phyloP scores from a whole-genome alignment of 2,113 vertebrate genomes.

The Pholis gunnellus region DNA sequence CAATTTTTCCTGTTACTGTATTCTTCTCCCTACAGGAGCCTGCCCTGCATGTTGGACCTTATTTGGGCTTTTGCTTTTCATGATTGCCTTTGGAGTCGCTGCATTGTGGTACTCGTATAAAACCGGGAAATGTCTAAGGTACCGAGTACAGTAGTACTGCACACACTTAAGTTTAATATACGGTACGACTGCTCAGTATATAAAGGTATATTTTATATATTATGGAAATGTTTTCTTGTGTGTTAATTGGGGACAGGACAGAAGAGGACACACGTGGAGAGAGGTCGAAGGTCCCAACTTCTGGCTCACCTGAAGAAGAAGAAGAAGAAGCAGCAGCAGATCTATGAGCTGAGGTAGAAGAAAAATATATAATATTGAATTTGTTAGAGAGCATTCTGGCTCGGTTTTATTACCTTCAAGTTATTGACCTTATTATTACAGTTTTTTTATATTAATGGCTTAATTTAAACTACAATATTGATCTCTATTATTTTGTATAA shows the following conservation, averaged over 20 bases:
- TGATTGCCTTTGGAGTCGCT: not conserved
- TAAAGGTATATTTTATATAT: not conserved
- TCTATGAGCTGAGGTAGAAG: not conserved
- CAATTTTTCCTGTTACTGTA: too few species aligned
- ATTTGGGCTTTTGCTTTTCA: not conserved
- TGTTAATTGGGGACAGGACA: not conserved
- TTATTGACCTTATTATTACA: not conserved
- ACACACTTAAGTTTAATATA: not conserved
- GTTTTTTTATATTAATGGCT: not conserved
- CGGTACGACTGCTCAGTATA: not conserved
- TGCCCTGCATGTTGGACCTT: not conserved
- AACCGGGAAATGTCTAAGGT: not conserved
- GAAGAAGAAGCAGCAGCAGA: not conserved
- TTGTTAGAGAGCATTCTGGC: not conserved
- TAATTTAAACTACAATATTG: not conserved
- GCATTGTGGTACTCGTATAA: not conserved
- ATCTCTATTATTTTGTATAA: not conserved
- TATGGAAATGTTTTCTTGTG: not conserved
- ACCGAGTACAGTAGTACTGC: not conserved
- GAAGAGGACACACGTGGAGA: rapidly evolving
- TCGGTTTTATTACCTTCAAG: not conserved
- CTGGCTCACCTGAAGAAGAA: not conserved
- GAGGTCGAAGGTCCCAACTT: not conserved
- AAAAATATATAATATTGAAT: not conserved
- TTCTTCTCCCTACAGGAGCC: not conserved